phyloP scores from a whole-genome alignment of 2,888 invertebrate genomes.

The Pyrocoelia pectoralis region DNA sequence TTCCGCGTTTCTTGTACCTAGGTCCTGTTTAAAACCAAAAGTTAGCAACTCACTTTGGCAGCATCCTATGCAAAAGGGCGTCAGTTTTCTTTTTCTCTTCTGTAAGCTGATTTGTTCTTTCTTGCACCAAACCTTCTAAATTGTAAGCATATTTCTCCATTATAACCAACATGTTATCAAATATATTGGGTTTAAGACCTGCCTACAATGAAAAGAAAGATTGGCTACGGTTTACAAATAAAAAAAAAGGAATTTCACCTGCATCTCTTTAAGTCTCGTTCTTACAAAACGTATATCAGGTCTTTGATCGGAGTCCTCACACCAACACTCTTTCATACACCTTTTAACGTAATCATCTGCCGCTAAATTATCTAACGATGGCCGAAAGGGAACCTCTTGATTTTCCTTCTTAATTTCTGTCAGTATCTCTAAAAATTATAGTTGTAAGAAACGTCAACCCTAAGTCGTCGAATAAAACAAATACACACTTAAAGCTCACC shows the following conservation, averaged over 20 bases:
- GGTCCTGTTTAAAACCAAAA: too few relatives aligned
- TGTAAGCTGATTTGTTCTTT: constrained; percentile 79
- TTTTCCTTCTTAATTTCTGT: constrained; percentile 54
- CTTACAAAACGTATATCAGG: constrained; percentile 83
- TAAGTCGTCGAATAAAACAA: not conserved
- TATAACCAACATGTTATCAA: constrained; percentile 88
- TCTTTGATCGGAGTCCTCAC: constrained; percentile 77
- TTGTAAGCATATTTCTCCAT: constrained; percentile 93
- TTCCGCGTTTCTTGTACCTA: too few relatives aligned
- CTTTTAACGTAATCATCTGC: constrained; percentile 78
- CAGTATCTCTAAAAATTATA: constrained; percentile 59
- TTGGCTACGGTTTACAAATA: not conserved
- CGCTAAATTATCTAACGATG: constrained; percentile 70
- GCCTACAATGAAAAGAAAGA: constrained; percentile 50
- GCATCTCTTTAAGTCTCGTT: constrained; percentile 81
- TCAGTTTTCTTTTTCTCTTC: constrained; percentile 89
- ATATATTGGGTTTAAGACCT: constrained; percentile 82
- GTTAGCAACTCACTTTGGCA: constrained; percentile 77
- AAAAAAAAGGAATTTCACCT: constrained; percentile 56
- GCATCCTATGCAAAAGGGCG: constrained; percentile 82
- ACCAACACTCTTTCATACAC: constrained; percentile 82
- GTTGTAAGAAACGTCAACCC: not conserved
- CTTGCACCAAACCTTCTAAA: constrained; percentile 83
- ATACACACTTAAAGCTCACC: constrained; percentile 34
- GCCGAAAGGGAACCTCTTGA: constrained; percentile 65